Conservation (phyloP, 2,888 invertebrate species). For the Plebejus anna region DNA sequence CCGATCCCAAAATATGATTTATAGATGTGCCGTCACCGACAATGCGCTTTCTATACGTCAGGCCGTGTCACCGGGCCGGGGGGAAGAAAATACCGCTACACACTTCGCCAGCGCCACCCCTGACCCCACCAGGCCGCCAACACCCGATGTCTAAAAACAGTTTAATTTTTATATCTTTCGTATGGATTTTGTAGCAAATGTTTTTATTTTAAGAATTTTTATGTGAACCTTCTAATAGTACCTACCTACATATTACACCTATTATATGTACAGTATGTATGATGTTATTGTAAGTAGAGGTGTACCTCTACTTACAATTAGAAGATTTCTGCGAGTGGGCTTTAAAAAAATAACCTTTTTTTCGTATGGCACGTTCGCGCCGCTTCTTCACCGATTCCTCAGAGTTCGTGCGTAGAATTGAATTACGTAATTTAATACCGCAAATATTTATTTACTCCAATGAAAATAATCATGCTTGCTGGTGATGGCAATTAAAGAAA, state of each 20-base stretch:
- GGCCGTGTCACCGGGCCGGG: conserved; percentile 47
- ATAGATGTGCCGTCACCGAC: conserved; percentile 74
- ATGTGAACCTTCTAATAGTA: too few relatives aligned
- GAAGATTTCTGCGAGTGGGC: not conserved
- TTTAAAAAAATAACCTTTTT: not conserved
- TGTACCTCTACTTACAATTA: too few relatives aligned
- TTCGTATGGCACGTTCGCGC: not conserved
- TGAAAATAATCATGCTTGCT: too few relatives aligned
- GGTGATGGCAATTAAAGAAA: conserved; percentile 21
- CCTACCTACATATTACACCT: too few relatives aligned
- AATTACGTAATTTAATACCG: not conserved
- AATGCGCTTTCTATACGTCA: conserved; percentile 75
- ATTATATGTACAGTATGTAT: too few relatives aligned
- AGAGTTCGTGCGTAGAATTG: not conserved
- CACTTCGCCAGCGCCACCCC: not conserved
- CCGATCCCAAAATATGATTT: conserved; percentile 73
- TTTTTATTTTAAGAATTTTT: not conserved
- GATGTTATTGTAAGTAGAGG: too few relatives aligned
- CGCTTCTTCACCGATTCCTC: not conserved
- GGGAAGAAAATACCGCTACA: conserved; percentile 50
- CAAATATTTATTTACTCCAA: too few relatives aligned
- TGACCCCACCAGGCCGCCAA: not conserved
- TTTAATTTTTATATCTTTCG: not conserved
- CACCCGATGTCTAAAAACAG: conserved; percentile 30
- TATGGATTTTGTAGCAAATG: too few relatives aligned